These are phyloP conservation scores for Thumatha senex DNA, from an alignment of 2,888 invertebrate species.

Conservation along the genomic window DNA sequence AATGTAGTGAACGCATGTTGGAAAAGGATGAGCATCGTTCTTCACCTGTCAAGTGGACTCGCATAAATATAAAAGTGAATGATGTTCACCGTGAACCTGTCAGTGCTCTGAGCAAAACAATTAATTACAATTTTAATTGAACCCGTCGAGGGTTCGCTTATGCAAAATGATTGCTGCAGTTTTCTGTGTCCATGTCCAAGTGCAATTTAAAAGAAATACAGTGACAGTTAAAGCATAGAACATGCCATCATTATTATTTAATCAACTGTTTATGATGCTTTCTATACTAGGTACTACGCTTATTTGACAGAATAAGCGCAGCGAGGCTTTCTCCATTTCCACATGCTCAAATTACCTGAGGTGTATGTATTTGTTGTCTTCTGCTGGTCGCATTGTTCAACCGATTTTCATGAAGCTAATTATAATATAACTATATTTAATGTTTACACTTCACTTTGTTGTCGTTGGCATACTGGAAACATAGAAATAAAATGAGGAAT, in stretches of 20 bases:
- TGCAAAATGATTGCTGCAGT: constrained; percentile 56
- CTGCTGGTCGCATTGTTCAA: too few relatives aligned
- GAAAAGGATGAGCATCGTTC: constrained; percentile 58
- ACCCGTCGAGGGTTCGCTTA: constrained; percentile 60
- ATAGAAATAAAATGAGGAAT: too few relatives aligned
- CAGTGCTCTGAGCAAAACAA: constrained; percentile 68
- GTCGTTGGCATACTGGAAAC: too few relatives aligned
- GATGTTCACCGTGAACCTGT: constrained; percentile 69
- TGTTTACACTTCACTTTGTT: too few relatives aligned
- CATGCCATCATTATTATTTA: constrained; percentile 30
- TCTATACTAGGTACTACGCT: constrained; percentile 1
- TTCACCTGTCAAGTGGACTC: constrained; percentile 71
- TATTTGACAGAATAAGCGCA: not conserved
- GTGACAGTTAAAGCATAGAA: constrained; percentile 29
- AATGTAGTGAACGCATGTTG: constrained; percentile 50
- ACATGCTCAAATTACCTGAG: too few relatives aligned
- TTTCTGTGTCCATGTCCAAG: constrained; percentile 32
- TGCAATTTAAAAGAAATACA: constrained; percentile 41
- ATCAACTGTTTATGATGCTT: constrained; percentile 2
- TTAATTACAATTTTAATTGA: constrained; percentile 79
- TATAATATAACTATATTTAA: too few relatives aligned
- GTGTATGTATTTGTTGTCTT: too few relatives aligned
- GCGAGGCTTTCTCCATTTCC: too few relatives aligned
- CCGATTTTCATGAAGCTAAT: too few relatives aligned
- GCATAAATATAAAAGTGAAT: constrained; percentile 79